Conservation (phyloP, 2,113 vertebrate species). For the Girardinichthys multiradiatus region DNA sequence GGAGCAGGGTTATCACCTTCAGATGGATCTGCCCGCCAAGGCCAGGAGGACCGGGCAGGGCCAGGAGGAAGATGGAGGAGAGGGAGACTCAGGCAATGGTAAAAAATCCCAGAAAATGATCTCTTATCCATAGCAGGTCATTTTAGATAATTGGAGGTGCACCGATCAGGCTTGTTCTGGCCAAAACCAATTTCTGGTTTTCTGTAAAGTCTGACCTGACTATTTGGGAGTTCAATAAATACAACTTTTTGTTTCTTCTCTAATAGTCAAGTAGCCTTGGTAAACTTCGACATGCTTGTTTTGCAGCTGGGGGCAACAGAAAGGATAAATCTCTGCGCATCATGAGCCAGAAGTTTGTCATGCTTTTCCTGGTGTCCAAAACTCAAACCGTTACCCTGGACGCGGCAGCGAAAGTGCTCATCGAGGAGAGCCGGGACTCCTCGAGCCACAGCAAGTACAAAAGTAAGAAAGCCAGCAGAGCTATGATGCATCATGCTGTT, state of each 20-base stretch:
- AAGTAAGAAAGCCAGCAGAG: conserved; percentile 80
- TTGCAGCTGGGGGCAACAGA: conserved; percentile 85
- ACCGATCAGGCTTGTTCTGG: too few relatives aligned
- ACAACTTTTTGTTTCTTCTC: too few relatives aligned
- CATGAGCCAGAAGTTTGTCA: conserved; percentile 98
- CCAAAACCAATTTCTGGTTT: too few relatives aligned
- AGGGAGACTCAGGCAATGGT: conserved; percentile 81
- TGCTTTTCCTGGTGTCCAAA: conserved; percentile 94
- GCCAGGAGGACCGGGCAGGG: conserved; percentile 61
- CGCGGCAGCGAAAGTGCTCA: conserved; percentile 90
- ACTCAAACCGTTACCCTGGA: conserved; percentile 90
- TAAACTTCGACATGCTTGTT: background rate
- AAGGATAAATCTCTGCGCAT: conserved; percentile 95
- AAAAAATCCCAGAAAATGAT: too few relatives aligned
- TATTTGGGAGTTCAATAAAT: too few relatives aligned
- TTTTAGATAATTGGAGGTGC: too few relatives aligned
- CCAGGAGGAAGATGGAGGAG: conserved; percentile 65
- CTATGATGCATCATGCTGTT: accelerated
- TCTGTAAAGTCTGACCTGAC: too few relatives aligned
- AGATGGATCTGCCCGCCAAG: conserved; percentile 81
- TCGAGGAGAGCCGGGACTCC: conserved; percentile 89
- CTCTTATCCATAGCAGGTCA: too few relatives aligned
- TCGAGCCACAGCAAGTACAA: conserved; percentile 94
- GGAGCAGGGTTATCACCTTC: conserved; percentile 87
- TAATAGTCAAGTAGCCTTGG: too few relatives aligned